Evolutionary conservation across 2,888 invertebrate species (phyloP), one percentile per base, ranked within the genome.

Genomic region (Lasioglossum lativentre): DNA sequence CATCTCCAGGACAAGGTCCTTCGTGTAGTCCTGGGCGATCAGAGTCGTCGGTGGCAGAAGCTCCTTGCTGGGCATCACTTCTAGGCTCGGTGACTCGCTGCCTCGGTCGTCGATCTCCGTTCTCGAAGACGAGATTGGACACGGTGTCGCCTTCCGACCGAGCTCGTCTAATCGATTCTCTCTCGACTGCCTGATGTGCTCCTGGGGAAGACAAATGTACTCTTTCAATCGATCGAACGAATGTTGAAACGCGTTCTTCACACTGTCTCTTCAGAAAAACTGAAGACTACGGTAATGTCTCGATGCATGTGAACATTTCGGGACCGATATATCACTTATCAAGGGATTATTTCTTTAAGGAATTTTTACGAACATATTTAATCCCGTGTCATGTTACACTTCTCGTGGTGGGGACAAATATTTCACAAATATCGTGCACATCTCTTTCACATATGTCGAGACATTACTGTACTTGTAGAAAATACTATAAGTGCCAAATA

Each of bases 161-260:
- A 97, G 94, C 93, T 97, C 97, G 94, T 98, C 97, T 84, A 98
- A 95, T 63, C 97, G 96, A 91, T 97, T 97, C 94, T 98, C 98
- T 81, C 97, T 97, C 0, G 98, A 98, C 92, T 97, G 97, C 10
- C 97, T 96, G 92, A 98, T 97, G 94, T 97, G 97, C 91, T 97
- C 97, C 97, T 97, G 95, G 2, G 88, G 27, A 83, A 68, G 76
- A 52, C 30, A 86, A 74, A 80, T 74, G 59, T 59, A 84, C 84
- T 74, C 76, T 52, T 70, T 80, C 73, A 52, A 85, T 85, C 76
- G 84, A 68, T 10, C 34, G 47, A 19, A 23, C 27, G 75, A 83
- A 78, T 30, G 72, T 83, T 16, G 66, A 1, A 23, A 59, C 27
- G 19, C 14, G 16, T 19, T 16, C 63, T 16, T 27, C 16, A 8